Conservation (phyloP, 2,113 vertebrate species). For the pig (Sus scrofa) region T2T-Sscrofa CM000815.6:134639001-134639500, state of each 20-base stretch:
- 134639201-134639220: constrained; percentile 85
- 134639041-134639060: neutral
- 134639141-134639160: constrained; percentile 78
- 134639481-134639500: constrained; percentile 80
- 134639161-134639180: constrained; percentile 85
- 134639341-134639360: constrained; percentile 90
- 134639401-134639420: constrained; percentile 89
- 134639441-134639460: constrained; percentile 72
- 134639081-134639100: neutral
- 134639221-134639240: constrained; percentile 84
- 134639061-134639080: neutral
- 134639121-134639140: constrained; percentile 2
- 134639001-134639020: neutral
- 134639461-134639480: constrained; percentile 80
- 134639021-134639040: neutral
- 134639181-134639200: constrained; percentile 80
- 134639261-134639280: constrained; percentile 89
- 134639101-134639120: constrained; percentile 62
- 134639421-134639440: constrained; percentile 83
- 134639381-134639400: constrained; percentile 89
- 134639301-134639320: constrained; percentile 92
- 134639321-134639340: constrained; percentile 90
- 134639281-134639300: constrained; percentile 84
- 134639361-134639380: constrained; percentile 91
- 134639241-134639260: constrained; percentile 84